phyloP scores from a whole-genome alignment of 2,797 vertebrate genomes.

The Sparus aurata region DNA sequence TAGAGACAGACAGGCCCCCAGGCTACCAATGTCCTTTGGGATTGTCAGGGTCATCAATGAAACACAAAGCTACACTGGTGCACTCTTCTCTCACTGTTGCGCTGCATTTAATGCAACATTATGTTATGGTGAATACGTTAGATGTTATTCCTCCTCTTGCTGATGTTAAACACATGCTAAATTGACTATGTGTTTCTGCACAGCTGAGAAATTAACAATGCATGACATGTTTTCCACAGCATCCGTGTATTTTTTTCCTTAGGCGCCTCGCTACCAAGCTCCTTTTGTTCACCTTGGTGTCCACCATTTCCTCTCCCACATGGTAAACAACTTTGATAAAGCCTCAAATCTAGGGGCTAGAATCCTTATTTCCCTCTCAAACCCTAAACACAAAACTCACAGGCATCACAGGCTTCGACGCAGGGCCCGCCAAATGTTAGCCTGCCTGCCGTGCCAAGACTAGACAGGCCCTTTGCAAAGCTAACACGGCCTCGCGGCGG shows the following conservation, averaged over 20 bases:
- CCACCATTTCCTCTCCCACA: conserved; percentile 7
- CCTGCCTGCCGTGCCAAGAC: conserved; percentile 60
- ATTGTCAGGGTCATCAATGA: conserved; percentile 65
- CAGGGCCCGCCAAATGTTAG: conserved; percentile 65
- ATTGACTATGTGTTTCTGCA: conserved; percentile 20
- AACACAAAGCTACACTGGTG: conserved; percentile 37
- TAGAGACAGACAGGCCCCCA: conserved; percentile 63
- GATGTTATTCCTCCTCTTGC: not conserved
- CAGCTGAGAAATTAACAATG: conserved; percentile 15
- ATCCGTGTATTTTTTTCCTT: conserved; percentile 4
- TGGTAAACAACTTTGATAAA: conserved; percentile 24
- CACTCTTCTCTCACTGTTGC: conserved; percentile 13
- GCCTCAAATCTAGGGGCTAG: conserved; percentile 26
- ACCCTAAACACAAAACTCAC: conserved; percentile 51
- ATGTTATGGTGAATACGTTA: conserved; percentile 9
- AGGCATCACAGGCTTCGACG: conserved; percentile 59
- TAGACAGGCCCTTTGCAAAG: conserved; percentile 72
- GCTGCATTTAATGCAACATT: conserved; percentile 13
- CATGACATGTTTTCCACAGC: conserved; percentile 29
- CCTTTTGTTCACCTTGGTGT: conserved; percentile 18
- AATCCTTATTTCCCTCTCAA: conserved; percentile 44
- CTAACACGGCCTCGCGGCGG: conserved; percentile 68
- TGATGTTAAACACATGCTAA: conserved; percentile 39
- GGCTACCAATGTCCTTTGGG: conserved; percentile 65
- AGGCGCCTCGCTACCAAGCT: conserved; percentile 1